phyloP scores from a whole-genome alignment of 1,140 invertebrate species.

The Pseudoatta argentina region DNA sequence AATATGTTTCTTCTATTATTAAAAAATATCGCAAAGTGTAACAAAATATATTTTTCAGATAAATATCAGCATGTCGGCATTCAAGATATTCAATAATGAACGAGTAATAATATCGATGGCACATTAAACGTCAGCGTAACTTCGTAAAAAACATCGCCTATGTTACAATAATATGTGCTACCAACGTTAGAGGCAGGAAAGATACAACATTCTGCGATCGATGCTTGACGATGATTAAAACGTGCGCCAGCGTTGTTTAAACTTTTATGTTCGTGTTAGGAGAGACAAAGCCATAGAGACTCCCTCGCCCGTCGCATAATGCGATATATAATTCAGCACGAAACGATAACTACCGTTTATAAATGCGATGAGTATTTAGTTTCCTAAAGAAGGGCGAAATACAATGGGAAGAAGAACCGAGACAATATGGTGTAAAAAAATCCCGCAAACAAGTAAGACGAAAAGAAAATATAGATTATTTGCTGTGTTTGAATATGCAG shows the following conservation, averaged over 20 bases:
- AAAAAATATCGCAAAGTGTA: background rate
- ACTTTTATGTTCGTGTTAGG: conserved; percentile 30
- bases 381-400: background rate
- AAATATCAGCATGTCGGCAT: background rate
- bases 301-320: background rate
- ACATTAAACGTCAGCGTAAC: background rate
- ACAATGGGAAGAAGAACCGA: background rate
- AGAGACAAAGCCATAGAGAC: background rate
- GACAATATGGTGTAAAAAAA: background rate
- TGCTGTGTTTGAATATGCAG: background rate
- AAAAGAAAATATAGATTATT: background rate
- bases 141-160: background rate
- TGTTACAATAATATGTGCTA: background rate
- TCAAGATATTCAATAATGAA: background rate
- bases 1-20: background rate
- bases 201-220: conserved; percentile 33
- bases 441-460: background rate
- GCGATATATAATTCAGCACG: conserved; percentile 32
- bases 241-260: conserved; percentile 37
- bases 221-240: conserved; percentile 41
- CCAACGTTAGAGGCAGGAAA: background rate
- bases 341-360: background rate
- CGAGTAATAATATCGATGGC: background rate
- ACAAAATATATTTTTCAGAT: background rate
- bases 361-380: conserved; percentile 10